Evolutionary conservation across 2,888 invertebrate genomes (phyloP), one percentile per base, ranked within the genome.

Genomic region (Amblyteles armatorius): DNA sequence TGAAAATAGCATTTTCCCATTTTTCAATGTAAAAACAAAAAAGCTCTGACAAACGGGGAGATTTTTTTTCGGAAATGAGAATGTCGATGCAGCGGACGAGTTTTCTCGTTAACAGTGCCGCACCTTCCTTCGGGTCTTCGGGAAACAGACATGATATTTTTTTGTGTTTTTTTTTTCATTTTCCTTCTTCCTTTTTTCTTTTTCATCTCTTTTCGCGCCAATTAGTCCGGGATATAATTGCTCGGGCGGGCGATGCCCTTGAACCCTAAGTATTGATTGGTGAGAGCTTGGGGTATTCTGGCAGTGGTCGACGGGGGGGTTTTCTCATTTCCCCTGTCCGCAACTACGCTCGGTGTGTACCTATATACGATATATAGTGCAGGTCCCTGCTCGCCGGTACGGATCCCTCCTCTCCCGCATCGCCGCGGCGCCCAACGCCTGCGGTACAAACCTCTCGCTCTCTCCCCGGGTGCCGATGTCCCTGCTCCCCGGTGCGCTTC

Each of bases 201-300:
- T 81, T 44, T 50, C 77, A 73, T 69, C 76, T 69, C 74, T 78
- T 84, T 74, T 63, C 85, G 57, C 81, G 85, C 76, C 92, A 93
- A 93, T 94, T 93, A 93, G 92, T 93, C 90, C 87, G 89, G 83
- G 89, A 90, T 40, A 93, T 93, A 94, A 94, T 94, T 94, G 94
- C 92, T 93, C 92, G 93, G 92, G 91, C 93, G 92, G 93, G 93
- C 91, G 92, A 93, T 93, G 93, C 92, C 94, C 94, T 93, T 94
- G 93, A 94, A 94, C 92, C 93, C 92, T 92, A 90, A 91, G 93
- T 93, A 94, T 94, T 93, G 94, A 94, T 94, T 94, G 92, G 92
- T 90, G 90, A 92, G 90, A 48, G 44, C 44, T 91, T 91, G 90
- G 91, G 86, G 90, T 63, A 92, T 92, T 92, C 91, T 91, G 90